Evolutionary conservation across 2,888 invertebrate species (phyloP).

Genomic region (Dromius quadrimaculatus): DNA sequence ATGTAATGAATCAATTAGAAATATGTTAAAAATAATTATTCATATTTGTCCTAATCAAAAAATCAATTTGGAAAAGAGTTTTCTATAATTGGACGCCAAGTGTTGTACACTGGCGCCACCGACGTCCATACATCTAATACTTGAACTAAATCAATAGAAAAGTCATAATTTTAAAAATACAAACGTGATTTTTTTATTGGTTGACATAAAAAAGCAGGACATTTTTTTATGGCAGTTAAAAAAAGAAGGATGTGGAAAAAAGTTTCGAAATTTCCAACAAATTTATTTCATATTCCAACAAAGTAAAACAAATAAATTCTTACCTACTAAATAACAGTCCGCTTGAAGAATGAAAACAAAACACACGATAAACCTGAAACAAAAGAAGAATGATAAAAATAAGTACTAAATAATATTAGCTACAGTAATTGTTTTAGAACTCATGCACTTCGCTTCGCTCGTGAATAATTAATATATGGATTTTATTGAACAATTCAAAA

Average conservation of each 20-base stretch:
- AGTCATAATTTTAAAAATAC: slow-evolving; percentile 1
- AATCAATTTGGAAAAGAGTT: too few species aligned
- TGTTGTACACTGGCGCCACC: slow-evolving; percentile 7
- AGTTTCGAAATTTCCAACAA: neutral
- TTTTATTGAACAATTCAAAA: slow-evolving; percentile 8
- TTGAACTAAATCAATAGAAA: slow-evolving; percentile 2
- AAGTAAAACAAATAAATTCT: slow-evolving; percentile 1
- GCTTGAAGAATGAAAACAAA: neutral
- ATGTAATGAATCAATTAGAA: too few species aligned
- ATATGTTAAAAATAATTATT: too few species aligned
- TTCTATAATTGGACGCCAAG: neutral
- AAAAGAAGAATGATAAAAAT: neutral
- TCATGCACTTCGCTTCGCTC: too few species aligned
- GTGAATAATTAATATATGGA: too few species aligned
- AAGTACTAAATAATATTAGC: neutral
- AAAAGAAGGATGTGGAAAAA: neutral
- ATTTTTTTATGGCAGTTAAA: slow-evolving; percentile 9
- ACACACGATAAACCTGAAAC: slow-evolving; percentile 3
- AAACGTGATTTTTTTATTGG: slow-evolving; percentile 1
- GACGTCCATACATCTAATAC: neutral
- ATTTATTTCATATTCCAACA: slow-evolving; percentile 13
- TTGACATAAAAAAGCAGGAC: slow-evolving; percentile 11
- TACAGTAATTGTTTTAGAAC: neutral
- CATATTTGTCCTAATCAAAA: too few species aligned
- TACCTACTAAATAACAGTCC: slow-evolving; percentile 22